Conservation (phyloP, 2,113 vertebrate genomes). For the Sclerurus mexicanus region DNA sequence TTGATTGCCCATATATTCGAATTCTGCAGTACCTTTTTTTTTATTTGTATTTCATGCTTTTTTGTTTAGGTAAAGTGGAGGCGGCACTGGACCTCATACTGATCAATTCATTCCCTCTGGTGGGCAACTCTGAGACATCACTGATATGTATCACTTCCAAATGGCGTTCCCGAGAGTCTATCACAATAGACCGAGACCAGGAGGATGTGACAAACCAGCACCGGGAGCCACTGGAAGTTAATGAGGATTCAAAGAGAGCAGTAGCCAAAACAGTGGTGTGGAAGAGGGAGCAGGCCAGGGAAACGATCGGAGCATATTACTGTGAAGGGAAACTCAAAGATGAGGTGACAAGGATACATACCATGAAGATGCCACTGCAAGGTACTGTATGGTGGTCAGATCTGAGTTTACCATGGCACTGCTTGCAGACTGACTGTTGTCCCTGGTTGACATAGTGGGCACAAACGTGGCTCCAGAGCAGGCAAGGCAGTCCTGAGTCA, state of each 20-base stretch:
- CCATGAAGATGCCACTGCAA: constrained; percentile 86
- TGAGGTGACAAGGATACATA: constrained; percentile 76
- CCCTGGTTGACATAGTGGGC: not conserved
- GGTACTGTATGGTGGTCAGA: constrained; percentile 64
- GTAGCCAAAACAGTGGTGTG: constrained; percentile 81
- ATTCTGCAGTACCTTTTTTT: not conserved
- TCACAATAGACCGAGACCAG: constrained; percentile 78
- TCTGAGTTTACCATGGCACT: not conserved
- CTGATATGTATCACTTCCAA: constrained; percentile 83
- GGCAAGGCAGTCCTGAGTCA: not conserved
- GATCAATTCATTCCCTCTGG: constrained; percentile 86
- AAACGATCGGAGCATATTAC: constrained; percentile 84
- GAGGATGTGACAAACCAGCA: constrained; percentile 76
- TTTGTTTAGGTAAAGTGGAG: constrained; percentile 73
- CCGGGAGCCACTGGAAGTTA: constrained; percentile 72
- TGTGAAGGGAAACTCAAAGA: constrained; percentile 80
- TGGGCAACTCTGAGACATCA: constrained; percentile 78
- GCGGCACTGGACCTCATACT: constrained; percentile 81
- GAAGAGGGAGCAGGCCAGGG: constrained; percentile 80
- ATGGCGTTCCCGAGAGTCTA: constrained; percentile 73
- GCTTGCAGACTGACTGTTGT: not conserved
- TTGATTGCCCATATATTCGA: not conserved
- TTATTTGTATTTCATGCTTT: not conserved
- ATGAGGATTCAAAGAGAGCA: constrained; percentile 71
- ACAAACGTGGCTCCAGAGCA: not conserved